These are phyloP conservation scores for Ennomos quercinarius DNA, from an alignment of 2,888 invertebrate species.

Conservation along the genomic window DNA sequence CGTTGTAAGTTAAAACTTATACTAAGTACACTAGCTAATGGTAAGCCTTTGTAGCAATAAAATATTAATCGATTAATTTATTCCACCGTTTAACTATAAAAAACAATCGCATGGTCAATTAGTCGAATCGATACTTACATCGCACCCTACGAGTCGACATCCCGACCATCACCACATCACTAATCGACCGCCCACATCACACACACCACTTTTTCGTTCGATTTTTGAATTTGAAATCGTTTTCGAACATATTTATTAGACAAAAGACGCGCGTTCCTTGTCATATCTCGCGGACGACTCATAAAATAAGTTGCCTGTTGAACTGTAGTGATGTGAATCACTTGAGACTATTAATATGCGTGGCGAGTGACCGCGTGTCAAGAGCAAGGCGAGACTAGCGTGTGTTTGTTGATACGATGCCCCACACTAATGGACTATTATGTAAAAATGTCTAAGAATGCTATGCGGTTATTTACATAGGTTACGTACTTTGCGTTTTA, in stretches of 20 bases:
- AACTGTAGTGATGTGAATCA: constrained; percentile 77
- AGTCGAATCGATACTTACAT: constrained; percentile 56
- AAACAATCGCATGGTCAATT: background rate
- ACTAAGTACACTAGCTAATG: background rate
- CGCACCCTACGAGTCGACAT: constrained; percentile 46
- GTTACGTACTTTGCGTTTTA: constrained; percentile 18
- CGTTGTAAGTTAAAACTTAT: constrained; percentile 3
- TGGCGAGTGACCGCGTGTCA: constrained; percentile 82
- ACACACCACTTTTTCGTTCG: constrained; percentile 42
- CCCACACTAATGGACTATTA: constrained; percentile 58
- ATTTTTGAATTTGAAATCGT: constrained; percentile 46
- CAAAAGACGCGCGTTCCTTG: constrained; percentile 57
- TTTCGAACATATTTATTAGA: constrained; percentile 44
- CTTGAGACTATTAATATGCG: constrained; percentile 82
- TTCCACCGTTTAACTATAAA: background rate
- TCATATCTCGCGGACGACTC: constrained; percentile 75
- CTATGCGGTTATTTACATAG: constrained; percentile 29
- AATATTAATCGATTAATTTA: too few relatives aligned
- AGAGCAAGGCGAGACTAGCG: constrained; percentile 75
- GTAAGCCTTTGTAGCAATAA: too few relatives aligned
- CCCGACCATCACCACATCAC: constrained; percentile 50
- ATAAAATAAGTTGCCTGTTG: constrained; percentile 61
- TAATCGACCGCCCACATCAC: constrained; percentile 46
- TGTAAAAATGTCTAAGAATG: constrained; percentile 49
- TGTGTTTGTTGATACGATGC: constrained; percentile 44